These are phyloP conservation scores for Lepidostoma basale DNA, from an alignment of 1,140 invertebrate genomes.

Conservation along the genomic window DNA sequence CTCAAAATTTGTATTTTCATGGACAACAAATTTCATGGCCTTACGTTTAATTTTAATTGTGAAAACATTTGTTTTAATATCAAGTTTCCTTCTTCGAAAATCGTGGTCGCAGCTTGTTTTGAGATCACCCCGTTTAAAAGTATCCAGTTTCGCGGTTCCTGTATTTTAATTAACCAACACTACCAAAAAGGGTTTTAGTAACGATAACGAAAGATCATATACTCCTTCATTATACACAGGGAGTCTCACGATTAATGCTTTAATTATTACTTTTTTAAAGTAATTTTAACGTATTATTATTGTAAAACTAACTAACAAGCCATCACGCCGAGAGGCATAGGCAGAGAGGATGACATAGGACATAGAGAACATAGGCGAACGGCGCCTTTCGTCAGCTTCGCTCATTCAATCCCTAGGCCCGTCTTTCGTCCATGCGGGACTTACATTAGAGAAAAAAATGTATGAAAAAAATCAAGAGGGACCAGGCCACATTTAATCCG, in stretches of 20 bases:
- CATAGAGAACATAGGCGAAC: no score
- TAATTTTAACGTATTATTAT: background rate
- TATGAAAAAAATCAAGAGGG: no score
- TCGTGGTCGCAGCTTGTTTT: background rate
- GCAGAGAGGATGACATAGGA: no score
- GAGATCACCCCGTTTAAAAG: background rate
- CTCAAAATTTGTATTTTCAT: no score
- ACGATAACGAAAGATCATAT: background rate
- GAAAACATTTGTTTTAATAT: background rate
- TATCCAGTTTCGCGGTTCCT: background rate
- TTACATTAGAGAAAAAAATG: no score
- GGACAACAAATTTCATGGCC: no score
- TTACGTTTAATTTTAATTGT: background rate
- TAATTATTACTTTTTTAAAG: background rate
- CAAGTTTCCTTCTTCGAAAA: background rate
- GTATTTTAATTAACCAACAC: conserved; percentile 1
- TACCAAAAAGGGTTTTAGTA: background rate
- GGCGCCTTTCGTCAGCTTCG: no score
- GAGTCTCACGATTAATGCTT: no score
- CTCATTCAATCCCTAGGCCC: no score
- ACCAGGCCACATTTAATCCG: no score
- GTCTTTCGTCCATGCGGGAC: no score
- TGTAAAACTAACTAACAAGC: background rate
- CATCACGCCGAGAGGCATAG: no score
- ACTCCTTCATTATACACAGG: background rate